Base-by-base conservation (phyloP, 2,113 vertebrate species). In the Brachyistius frenatus region DNA sequence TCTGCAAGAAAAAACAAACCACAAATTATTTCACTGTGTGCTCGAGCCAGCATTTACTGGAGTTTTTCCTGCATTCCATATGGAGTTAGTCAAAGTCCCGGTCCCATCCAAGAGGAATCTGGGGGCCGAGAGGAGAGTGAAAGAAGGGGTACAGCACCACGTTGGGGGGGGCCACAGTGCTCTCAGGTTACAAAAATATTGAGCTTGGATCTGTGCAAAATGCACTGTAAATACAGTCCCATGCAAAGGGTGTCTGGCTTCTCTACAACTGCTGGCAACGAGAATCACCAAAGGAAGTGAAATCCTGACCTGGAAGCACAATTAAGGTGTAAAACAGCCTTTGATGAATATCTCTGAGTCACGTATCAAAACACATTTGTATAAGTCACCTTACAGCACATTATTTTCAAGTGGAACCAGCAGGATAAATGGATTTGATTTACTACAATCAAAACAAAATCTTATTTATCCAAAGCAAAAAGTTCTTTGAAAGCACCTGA, bases 1-100 rank as follows among this genome's bases (percentile, higher is more conserved):
- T 99, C 98, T 99, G 89, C 61, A 93, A 91, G 78, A 91, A 91
- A 86, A 91, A 89, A 90, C 87, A 92, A 92, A 94, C 83, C 82
- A 62, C 83, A 95, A 86, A 93, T 94, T 84, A 93, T 80, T 82
- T 93, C 76, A 91, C 89, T 94, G 77, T 92, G 90, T 87, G 92
- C 83, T 47, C 66, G 81, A 91, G 93, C 93, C 94, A 95, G 92
- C 87, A 57, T 91, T 93, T 91, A 93, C 92, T 94, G 93, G 87
- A 92, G 86, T 87, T 91, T 90, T 91, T 93, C 85, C 91, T 91
- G 89, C 91, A 93, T 95, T 94, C 92, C 94, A 94, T 92, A 94
- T 93, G 92, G 92, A 94, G 88, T 83, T 91, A 94, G 92, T 94
- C 94, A 94, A 94, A 92, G 87, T 81, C 85, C 66, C 69, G 46